phyloP scores from a whole-genome alignment of 1,140 invertebrate species.

The Pseudomyrmex sp. region DNA sequence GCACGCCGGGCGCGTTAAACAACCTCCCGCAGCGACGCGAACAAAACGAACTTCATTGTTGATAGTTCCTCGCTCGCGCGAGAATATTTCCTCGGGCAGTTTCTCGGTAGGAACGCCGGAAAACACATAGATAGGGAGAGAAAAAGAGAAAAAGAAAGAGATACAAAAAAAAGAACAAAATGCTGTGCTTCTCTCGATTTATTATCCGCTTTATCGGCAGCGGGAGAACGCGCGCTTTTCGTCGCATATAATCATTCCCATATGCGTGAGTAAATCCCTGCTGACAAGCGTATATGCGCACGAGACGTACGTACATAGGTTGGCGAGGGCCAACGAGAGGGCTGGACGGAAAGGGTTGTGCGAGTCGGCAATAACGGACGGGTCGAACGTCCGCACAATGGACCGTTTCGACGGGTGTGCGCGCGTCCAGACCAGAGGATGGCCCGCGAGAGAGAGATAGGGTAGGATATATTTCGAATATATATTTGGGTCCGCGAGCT shows the following conservation, averaged over 20 bases:
- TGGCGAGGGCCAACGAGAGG: not conserved
- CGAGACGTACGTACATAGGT: slow-evolving; percentile 53
- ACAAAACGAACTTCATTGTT: slow-evolving; percentile 48
- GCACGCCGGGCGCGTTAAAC: slow-evolving; percentile 17
- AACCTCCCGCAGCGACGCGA: not conserved
- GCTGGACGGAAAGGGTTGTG: slow-evolving; percentile 12
- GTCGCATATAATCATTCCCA: slow-evolving; percentile 32
- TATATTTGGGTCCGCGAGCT: slow-evolving; percentile 71
- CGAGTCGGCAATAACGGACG: slow-evolving; percentile 67
- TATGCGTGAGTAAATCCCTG: slow-evolving; percentile 63
- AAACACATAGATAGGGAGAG: no score
- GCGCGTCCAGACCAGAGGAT: not conserved
- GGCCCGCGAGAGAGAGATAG: not conserved
- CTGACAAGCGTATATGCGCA: slow-evolving; percentile 65
- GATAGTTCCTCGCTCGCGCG: slow-evolving; percentile 28
- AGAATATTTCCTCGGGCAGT: slow-evolving; percentile 17
- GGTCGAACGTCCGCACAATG: slow-evolving; percentile 71
- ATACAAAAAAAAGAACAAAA: not conserved
- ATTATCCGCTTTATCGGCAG: slow-evolving; percentile 51
- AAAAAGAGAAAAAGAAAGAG: not conserved
- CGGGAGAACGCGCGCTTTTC: not conserved
- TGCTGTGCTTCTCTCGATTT: slow-evolving; percentile 31
- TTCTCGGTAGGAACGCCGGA: not conserved
- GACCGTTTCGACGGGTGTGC: slow-evolving; percentile 51
- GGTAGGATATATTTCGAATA: slow-evolving; percentile 68